Percentiles rank a stretch among this genome's conserved stretches.
phyloP scores from a whole-genome alignment of 2,888 invertebrate species.

The Rhamphomyia laevipes region DNA sequence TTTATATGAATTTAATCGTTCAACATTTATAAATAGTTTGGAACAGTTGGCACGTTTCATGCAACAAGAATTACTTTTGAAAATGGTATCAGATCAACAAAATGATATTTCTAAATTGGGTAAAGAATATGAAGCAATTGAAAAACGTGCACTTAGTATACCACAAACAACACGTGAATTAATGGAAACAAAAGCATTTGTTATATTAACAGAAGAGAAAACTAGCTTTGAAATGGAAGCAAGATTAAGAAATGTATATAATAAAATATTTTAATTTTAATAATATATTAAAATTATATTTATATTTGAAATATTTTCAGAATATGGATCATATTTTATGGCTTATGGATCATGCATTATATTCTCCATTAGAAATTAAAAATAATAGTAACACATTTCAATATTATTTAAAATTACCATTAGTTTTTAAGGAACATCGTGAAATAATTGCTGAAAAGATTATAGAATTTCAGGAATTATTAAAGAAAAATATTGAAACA shows the following conservation, averaged over 20 bases:
- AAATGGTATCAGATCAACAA: conserved; percentile 74
- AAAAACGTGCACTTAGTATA: conserved; percentile 62
- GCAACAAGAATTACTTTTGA: conserved; percentile 54
- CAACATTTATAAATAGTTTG: conserved; percentile 60
- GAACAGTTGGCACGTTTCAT: conserved; percentile 55
- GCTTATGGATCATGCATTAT: conserved; percentile 67
- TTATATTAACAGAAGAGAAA: conserved; percentile 59
- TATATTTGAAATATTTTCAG: conserved; percentile 11
- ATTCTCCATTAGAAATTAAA: conserved; percentile 76
- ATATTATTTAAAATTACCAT: conserved; percentile 74
- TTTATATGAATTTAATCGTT: conserved; percentile 75
- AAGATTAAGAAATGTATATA: conserved; percentile 46
- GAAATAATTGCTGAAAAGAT: conserved; percentile 69
- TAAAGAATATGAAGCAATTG: conserved; percentile 71
- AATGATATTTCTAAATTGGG: conserved; percentile 66
- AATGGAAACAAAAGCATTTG: conserved; percentile 70
- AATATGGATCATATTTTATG: conserved; percentile 64
- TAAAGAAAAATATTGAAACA: conserved; percentile 65
- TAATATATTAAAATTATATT: too few species aligned
- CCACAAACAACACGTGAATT: conserved; percentile 77
- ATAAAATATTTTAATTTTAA: background rate
- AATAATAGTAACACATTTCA: conserved; percentile 79
- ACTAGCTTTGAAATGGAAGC: conserved; percentile 63
- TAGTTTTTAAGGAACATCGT: conserved; percentile 72
- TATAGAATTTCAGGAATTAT: conserved; percentile 70